phyloP scores from a whole-genome alignment of 2,113 vertebrate genomes.

The Diadophis punctatus region DNA sequence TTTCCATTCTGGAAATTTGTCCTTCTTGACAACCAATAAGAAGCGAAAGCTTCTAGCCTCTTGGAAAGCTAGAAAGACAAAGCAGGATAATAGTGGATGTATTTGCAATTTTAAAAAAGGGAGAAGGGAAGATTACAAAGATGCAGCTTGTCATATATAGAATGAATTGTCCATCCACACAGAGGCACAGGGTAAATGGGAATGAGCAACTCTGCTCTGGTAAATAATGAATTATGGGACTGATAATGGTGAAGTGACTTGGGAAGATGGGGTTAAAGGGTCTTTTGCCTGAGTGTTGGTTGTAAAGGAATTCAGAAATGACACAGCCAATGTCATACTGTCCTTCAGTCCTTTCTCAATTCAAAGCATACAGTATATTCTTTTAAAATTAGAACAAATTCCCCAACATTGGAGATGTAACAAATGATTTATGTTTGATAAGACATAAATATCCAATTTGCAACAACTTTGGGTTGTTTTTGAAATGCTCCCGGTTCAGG shows the following conservation, averaged over 20 bases:
- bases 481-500: no score
- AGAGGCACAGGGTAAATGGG: neutral
- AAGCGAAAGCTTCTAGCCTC: neutral
- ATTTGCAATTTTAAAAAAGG: neutral
- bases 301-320: neutral
- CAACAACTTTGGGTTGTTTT: neutral
- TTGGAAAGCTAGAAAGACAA: neutral
- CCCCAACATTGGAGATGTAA: neutral
- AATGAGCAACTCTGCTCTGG: neutral
- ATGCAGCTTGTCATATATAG: neutral
- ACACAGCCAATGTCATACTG: neutral
- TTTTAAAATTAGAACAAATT: neutral
- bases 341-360: neutral
- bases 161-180: neutral
- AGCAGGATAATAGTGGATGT: neutral
- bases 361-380: neutral
- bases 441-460: neutral
- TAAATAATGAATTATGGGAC: neutral
- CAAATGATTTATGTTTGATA: neutral
- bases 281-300: neutral
- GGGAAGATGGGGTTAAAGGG: neutral
- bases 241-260: neutral
- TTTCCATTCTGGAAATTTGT: neutral
- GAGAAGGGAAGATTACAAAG: neutral
- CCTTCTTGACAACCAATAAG: neutral